Base-by-base conservation (phyloP, 2,888 invertebrate species). In the Drosophila anceps region DNA sequence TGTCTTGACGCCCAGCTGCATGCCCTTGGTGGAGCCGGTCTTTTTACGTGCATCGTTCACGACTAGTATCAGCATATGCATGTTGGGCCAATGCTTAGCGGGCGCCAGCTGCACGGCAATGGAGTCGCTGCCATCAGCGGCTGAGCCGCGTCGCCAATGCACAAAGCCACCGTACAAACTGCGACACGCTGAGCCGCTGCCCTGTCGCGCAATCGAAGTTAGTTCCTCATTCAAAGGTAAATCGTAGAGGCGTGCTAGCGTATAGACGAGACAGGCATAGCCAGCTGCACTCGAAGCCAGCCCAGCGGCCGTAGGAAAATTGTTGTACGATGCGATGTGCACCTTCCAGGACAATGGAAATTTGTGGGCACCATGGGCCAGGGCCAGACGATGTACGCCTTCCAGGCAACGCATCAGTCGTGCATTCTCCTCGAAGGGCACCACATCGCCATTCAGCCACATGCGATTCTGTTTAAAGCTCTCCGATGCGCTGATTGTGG, bases 221-320 rank as follows among this genome's bases (percentile, higher is more conserved):
- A 97, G 93, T 88, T 98, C 96, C 88, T 97, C 96, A 43, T 95
- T 95, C 81, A 96, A 93, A 0, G 96, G 94, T 1, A 98, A 93
- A 75, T 95, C 95, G 90, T 96, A 98, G 1, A 98, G 93, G 80
- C 95, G 94, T 0, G 97, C 96, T 64, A 99, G 93, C 0, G 97
- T 95, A 80, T 94, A 95, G 0, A 97, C 97, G 92, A 99, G 93
- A 92, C 98, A 98, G 4, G 99, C 99, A 93, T 98, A 99, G 5
- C 99, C 99, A 44, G 99, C 98, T 31, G 99, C 99, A 66, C 99
- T 99, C 1, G 99, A 99, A 0, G 99, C 99, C 54, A 99, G 94
- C 0, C 99, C 99, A 63, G 99, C 99, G 5, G 98, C 98, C 5
- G 99, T 99, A 13, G 99, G 99, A 91, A 99, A 99, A 94, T 99